Evolutionary conservation across 2,113 vertebrate species (phyloP).

Genomic region (Cygnus atratus): DNA sequence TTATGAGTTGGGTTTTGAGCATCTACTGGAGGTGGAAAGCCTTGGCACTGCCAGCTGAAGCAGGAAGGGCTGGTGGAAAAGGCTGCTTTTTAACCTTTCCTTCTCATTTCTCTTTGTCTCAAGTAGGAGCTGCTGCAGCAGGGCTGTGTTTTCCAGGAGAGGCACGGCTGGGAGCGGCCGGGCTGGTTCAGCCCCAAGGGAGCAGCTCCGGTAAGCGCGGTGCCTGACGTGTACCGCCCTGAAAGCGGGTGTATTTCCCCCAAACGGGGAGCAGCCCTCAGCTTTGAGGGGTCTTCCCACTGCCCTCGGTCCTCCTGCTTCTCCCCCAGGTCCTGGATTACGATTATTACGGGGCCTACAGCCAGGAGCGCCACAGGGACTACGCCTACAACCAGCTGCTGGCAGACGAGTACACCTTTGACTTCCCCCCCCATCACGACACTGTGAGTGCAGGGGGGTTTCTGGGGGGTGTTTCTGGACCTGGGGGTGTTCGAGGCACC

Average conservation of each 20-base stretch:
- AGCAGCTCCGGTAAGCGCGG: constrained; percentile 82
- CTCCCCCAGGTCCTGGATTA: constrained; percentile 84
- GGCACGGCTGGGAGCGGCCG: constrained; percentile 95
- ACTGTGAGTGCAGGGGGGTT: constrained; percentile 70
- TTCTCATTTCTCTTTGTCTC: background rate
- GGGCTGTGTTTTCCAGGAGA: constrained; percentile 95
- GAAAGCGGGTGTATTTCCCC: background rate
- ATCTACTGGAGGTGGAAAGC: rapidly evolving
- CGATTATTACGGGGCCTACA: constrained; percentile 90
- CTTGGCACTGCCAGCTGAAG: background rate
- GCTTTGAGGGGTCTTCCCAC: background rate
- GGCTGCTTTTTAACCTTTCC: rapidly evolving
- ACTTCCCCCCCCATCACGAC: constrained; percentile 90
- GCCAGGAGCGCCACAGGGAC: constrained; percentile 64
- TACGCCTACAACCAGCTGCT: constrained; percentile 85
- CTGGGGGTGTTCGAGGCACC: rapidly evolving
- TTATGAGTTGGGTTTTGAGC: background rate
- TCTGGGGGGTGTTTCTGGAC: background rate
- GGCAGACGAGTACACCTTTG: constrained; percentile 88
- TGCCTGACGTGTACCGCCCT: rapidly evolving
- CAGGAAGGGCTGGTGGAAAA: too few species aligned
- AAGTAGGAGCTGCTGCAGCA: constrained; percentile 84
- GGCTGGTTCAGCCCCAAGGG: constrained; percentile 89
- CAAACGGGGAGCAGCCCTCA: background rate
- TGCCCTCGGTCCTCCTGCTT: background rate